Evolutionary conservation across 1,140 invertebrate species (phyloP), one percentile per base, ranked within the genome.

Genomic region (Aphelenchoides besseyi): DNA sequence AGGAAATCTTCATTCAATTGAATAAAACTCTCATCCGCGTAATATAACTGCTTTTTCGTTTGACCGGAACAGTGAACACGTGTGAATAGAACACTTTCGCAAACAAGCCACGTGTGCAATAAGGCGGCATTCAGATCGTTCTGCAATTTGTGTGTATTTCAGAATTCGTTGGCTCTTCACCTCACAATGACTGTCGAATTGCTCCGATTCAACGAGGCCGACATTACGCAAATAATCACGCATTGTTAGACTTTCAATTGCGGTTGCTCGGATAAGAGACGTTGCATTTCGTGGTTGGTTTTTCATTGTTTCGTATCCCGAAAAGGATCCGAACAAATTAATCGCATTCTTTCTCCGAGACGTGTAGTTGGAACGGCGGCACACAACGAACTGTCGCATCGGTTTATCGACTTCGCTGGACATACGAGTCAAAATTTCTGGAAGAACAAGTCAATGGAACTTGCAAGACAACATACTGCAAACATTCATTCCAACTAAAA

Each of bases 251-350:
- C 23, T 59, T 23, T 59, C 55, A 59, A 59, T 59, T 28, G 18
- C 55, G 5, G 55, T 59, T 5, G 55, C 55, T 8, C 55, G 55
- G 23, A 59, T 59, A 28, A 59, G 32, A 59, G 55, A 59, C 18
- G 5, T 33, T 33, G 55, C 55, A 59, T 59, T 18, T 33, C 55
- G 5, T 33, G 55, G 55, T 33, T 59, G 55, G 55, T 59, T 18
- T 33, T 59, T 59, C 55, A 59, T 59, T 23, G 55, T 8, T 59
- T 59, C 55, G 55, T 59, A 59, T 5, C 18, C 18, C 55, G 5
- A 33, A 59, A 59, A 59, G 18, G 55, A 59, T 8, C 18, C 55
- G 55, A 59, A 59, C 5, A 59, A 23, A 23, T 59, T 59, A 16
- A 59, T 59, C 18, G 55, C 26, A 18, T 59, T 5, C 55, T 59